phyloP scores from a whole-genome alignment of 1,140 invertebrate genomes.

The Hermetia illucens region DNA sequence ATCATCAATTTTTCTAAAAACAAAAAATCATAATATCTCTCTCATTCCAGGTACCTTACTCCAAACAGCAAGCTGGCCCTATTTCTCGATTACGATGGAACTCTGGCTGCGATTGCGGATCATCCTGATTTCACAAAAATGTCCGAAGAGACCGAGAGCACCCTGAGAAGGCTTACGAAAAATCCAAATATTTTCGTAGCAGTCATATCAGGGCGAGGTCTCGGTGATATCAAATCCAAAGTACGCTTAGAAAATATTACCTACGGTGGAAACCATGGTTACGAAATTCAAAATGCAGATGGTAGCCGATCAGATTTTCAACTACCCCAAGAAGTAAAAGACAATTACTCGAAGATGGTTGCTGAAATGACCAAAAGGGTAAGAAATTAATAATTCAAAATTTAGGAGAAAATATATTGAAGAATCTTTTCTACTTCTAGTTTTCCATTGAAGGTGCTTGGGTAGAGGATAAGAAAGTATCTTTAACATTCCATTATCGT shows the following conservation, averaged over 20 bases:
- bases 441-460: conserved; percentile 72
- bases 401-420: too few relatives aligned
- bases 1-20: conserved; percentile 2
- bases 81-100: conserved; percentile 79
- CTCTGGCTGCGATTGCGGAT: conserved; percentile 70
- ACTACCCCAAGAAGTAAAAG: conserved; percentile 65
- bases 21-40: neutral
- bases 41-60: conserved; percentile 54
- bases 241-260: conserved; percentile 77
- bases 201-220: conserved; percentile 70
- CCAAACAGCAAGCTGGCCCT: conserved; percentile 66
- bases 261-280: conserved; percentile 76
- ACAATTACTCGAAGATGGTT: conserved; percentile 61
- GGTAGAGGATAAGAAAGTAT: conserved; percentile 79
- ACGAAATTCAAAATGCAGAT: conserved; percentile 76
- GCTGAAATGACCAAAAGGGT: conserved; percentile 63
- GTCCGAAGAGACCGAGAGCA: conserved; percentile 63
- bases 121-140: conserved; percentile 74
- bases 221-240: conserved; percentile 73
- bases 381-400: conserved; percentile 8
- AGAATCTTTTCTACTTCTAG: conserved; percentile 19
- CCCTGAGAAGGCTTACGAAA: conserved; percentile 62
- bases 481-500: conserved; percentile 79
- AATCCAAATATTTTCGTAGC: conserved; percentile 74
- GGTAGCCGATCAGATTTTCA: conserved; percentile 78